These are phyloP conservation scores for Sciurus vulgaris DNA, from an alignment of 2,797 vertebrate species.

Conservation along the genomic window DNA sequence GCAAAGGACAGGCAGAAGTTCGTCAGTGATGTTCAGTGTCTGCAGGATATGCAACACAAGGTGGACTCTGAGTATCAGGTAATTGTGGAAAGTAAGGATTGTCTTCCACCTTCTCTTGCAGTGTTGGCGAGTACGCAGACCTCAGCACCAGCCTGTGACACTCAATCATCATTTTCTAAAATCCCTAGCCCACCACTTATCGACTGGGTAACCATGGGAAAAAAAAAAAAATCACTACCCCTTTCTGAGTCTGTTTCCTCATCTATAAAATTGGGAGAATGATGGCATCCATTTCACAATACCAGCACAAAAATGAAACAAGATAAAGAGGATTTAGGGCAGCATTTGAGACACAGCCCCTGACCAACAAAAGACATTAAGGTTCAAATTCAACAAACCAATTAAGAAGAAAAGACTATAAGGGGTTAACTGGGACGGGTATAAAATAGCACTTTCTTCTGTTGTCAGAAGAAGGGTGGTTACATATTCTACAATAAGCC, in stretches of 20 bases:
- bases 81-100: neutral
- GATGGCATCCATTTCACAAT: neutral
- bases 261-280: neutral
- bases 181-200: neutral
- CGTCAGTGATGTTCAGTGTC: constrained; percentile 62
- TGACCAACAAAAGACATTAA: neutral
- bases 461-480: constrained; percentile 65
- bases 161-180: neutral
- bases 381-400: neutral
- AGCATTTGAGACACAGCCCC: neutral
- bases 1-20: constrained; percentile 80
- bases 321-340: neutral
- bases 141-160: neutral
- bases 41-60: constrained; percentile 77
- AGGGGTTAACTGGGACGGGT: constrained; percentile 24
- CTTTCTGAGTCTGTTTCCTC: neutral
- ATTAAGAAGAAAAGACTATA: neutral
- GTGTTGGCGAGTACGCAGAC: neutral
- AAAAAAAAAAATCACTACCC: neutral
- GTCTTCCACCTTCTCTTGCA: neutral
- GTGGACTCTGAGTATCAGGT: constrained; percentile 81
- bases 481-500: constrained; percentile 38
- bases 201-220: neutral
- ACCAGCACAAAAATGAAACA: neutral
- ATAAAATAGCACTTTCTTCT: neutral